Evolutionary conservation across 2,797 vertebrate genomes (phyloP), one percentile per base, ranked within the genome.

Genomic region (Myotis pilosus): DNA sequence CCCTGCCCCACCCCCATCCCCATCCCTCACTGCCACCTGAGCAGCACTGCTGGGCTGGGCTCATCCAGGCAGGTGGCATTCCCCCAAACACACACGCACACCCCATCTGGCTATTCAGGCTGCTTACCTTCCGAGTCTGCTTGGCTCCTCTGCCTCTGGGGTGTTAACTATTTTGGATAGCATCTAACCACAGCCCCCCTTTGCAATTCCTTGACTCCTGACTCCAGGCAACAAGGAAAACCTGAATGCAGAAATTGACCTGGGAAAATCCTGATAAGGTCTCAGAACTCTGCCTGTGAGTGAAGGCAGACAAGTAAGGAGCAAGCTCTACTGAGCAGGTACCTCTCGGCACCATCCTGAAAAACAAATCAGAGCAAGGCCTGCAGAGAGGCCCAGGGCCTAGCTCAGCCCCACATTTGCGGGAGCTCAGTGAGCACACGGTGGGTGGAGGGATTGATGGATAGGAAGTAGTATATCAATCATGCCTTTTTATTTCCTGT

Each of bases 11-110:
- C 16, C 64, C 6, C 0, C 53, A 19, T 6, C 33, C 13, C 11
- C 1, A 1, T 30, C 60, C 4, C 60, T 6, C 60, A 0, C 72
- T 7, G 25, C 47, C 3, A 25, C 0, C 64, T 3, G 4, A 47
- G 69, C 20, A 20, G 33, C 30, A 16, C 51, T 1, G 10, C 33
- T 5, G 47, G 62, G 11, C 60, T 62, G 36, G 30, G 36, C 76
- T 64, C 83, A 53, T 16, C 60, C 28, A 1, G n/a, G 36, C 5
- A 47, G 76, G 28, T 17, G 72, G 44, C 25, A 23, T 3, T 38
- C n/a, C 38, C 44, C 57, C 51, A 36, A 69, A 86, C 0, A 3
- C 13, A 25, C 13, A 25, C n/a, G n/a, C 19, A 33, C n/a, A 49
- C 12, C 66, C 23, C 71, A 28, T 11, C 60, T 41, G 36, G 4